phyloP scores from a whole-genome alignment of 2,888 invertebrate species.

The Plemyria rubiginata region DNA sequence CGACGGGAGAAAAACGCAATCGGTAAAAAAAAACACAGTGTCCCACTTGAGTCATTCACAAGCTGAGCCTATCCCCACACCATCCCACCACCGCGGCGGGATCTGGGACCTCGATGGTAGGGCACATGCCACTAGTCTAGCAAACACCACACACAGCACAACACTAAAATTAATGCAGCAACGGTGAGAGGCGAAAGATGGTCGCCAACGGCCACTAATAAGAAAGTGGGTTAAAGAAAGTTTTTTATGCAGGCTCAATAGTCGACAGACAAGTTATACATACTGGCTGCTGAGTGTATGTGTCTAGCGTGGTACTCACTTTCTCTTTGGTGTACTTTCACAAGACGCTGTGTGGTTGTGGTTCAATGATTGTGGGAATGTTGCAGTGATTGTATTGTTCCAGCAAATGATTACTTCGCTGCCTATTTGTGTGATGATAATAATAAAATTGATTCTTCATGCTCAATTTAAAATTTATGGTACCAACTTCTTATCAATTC shows the following conservation, averaged over 20 bases:
- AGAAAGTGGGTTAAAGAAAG: conserved; percentile 86
- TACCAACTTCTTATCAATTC: neutral
- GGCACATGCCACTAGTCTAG: conserved; percentile 73
- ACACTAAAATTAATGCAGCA: conserved; percentile 72
- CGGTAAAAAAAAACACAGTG: conserved; percentile 47
- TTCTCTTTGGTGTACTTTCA: conserved; percentile 84
- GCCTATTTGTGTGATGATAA: neutral
- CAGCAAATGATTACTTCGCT: neutral
- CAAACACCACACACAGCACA: conserved; percentile 72
- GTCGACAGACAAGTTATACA: conserved; percentile 71
- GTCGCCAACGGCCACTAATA: conserved; percentile 63
- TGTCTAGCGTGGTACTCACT: conserved; percentile 77
- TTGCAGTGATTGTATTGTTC: conserved; percentile 21
- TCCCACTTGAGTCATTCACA: conserved; percentile 70
- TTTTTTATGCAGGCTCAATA: conserved; percentile 74
- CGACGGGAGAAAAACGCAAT: conserved; percentile 64
- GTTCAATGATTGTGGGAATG: conserved; percentile 66
- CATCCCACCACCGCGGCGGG: conserved; percentile 74
- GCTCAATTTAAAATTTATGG: neutral
- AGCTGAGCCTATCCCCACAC: conserved; percentile 68
- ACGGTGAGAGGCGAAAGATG: conserved; percentile 78
- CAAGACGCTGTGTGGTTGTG: conserved; percentile 76
- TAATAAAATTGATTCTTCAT: neutral
- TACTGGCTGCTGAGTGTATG: conserved; percentile 64
- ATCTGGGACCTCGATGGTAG: conserved; percentile 75